Evolutionary conservation across 2,888 invertebrate species (phyloP).

Genomic region (Drosophila conformis): DNA sequence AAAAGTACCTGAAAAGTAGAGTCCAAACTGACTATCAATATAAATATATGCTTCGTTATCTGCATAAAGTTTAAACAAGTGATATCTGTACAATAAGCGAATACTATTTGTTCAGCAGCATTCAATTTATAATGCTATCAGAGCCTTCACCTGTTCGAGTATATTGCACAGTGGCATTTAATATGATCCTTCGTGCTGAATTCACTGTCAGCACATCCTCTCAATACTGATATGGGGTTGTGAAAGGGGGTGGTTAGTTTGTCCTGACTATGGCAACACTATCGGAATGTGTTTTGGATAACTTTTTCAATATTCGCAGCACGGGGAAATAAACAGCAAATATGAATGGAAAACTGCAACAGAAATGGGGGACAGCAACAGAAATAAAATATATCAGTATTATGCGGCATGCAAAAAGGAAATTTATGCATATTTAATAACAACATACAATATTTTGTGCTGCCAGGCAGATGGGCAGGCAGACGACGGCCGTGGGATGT

Average conservation of each 20-base stretch:
- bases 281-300: constrained; percentile 37
- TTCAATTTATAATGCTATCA: not conserved
- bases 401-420: constrained; percentile 54
- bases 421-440: constrained; percentile 79
- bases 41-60: not conserved
- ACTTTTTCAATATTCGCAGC: constrained; percentile 75
- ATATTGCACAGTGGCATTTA: constrained; percentile 19
- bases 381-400: constrained; percentile 6
- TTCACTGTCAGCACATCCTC: constrained; percentile 33
- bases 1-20: not conserved
- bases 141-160: constrained; percentile 10
- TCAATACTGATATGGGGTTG: not conserved
- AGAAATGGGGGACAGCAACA: constrained; percentile 30
- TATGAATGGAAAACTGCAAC: constrained; percentile 64
- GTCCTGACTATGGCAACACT: not conserved
- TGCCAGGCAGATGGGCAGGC: constrained; percentile 19
- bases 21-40: not conserved
- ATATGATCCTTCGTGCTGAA: constrained; percentile 22
- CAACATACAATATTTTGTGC: constrained; percentile 63
- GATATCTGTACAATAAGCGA: not conserved
- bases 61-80: not conserved
- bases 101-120: not conserved
- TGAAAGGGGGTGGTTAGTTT: not conserved
- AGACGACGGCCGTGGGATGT: constrained; percentile 1
- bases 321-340: constrained; percentile 72